These are phyloP conservation scores for Melopsittacus undulatus DNA, from an alignment of 2,797 vertebrate genomes.

Conservation along the genomic window DNA sequence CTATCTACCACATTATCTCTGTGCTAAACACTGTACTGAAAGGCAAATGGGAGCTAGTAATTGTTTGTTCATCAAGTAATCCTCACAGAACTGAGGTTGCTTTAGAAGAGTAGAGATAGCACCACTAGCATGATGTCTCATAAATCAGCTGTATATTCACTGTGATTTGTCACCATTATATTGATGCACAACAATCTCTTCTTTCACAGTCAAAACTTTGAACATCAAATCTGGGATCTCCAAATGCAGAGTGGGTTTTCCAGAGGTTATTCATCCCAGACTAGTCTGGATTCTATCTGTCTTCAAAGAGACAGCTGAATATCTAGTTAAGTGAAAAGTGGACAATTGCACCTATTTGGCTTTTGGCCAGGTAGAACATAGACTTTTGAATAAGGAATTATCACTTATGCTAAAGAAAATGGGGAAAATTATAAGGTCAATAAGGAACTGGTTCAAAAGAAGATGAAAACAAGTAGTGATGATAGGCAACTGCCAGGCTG, in stretches of 20 bases:
- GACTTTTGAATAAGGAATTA: background rate
- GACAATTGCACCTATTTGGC: background rate
- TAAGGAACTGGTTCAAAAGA: background rate
- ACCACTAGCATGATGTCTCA: background rate
- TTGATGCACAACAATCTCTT: fast-evolving
- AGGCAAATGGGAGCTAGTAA: background rate
- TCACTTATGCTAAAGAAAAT: background rate
- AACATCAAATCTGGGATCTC: background rate
- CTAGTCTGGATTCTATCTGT: background rate
- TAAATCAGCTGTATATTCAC: background rate
- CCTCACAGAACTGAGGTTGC: background rate
- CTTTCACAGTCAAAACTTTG: background rate
- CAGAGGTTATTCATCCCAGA: background rate
- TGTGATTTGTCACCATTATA: background rate
- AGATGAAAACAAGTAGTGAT: background rate
- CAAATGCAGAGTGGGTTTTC: background rate
- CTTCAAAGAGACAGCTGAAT: background rate
- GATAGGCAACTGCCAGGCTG: background rate
- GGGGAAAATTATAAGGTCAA: background rate
- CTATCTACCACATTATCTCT: background rate
- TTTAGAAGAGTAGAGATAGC: background rate
- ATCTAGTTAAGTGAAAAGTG: background rate
- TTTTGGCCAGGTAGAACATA: background rate
- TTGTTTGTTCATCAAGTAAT: background rate
- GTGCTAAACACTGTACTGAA: background rate